phyloP scores from a whole-genome alignment of 2,797 vertebrate species.

The Hydrocynus forskahlii region DNA sequence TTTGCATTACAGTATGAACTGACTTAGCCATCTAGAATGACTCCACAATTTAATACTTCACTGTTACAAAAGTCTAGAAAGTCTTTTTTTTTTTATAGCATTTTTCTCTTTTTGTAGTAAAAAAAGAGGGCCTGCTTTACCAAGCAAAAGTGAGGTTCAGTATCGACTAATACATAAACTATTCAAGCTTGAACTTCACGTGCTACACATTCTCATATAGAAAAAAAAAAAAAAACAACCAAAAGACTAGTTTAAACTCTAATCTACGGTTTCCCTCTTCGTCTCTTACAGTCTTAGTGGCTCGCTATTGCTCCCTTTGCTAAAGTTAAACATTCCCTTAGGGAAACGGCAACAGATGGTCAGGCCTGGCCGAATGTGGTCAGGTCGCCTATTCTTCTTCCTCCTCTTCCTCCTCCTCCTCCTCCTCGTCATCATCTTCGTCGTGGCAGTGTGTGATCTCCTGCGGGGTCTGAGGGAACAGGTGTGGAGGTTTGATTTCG shows the following conservation, averaged over 20 bases:
- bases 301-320: conserved; percentile 18
- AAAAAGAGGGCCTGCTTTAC: background rate
- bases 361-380: conserved; percentile 29
- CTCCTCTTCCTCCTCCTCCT: conserved; percentile 77
- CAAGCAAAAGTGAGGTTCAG: conserved; percentile 5
- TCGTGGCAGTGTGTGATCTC: conserved; percentile 99
- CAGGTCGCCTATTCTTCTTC: conserved; percentile 71
- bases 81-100: background rate
- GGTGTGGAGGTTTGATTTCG: conserved; percentile 94
- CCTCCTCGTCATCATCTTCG: conserved; percentile 94
- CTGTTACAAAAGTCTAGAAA: background rate
- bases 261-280: background rate
- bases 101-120: background rate
- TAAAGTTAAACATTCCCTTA: conserved; percentile 9
- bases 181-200: conserved; percentile 6
- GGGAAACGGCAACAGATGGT: conserved; percentile 7
- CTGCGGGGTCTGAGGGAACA: conserved; percentile 92
- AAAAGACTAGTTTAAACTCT: conserved; percentile 20
- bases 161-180: background rate
- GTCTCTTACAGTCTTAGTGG: background rate
- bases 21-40: background rate
- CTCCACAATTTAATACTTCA: background rate
- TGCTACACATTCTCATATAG: conserved; percentile 25
- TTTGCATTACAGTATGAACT: background rate
- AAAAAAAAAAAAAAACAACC: background rate